Conservation (phyloP, 2,888 invertebrate genomes). For the Tricholauxania praeusta region DNA sequence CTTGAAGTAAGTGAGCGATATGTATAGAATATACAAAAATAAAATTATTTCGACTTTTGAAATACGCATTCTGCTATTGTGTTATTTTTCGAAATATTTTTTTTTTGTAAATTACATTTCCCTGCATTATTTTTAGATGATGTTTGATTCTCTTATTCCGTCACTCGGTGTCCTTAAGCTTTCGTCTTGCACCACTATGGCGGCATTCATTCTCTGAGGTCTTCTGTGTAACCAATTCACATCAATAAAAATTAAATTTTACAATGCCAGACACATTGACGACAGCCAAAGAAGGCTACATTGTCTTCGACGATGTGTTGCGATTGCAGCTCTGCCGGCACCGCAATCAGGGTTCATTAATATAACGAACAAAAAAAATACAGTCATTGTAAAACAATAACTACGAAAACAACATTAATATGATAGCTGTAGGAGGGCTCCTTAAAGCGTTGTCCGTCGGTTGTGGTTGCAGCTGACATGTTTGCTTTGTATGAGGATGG, state of each 20-base stretch:
- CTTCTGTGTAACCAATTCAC: neutral
- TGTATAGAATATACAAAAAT: too few relatives aligned
- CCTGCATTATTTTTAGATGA: too few relatives aligned
- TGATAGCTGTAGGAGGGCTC: neutral
- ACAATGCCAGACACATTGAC: neutral
- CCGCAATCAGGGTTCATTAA: constrained; percentile 10
- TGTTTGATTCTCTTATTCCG: too few relatives aligned
- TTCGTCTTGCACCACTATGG: neutral
- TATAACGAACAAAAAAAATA: neutral
- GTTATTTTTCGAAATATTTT: too few relatives aligned
- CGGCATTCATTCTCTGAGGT: neutral
- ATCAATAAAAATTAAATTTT: neutral
- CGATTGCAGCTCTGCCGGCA: neutral
- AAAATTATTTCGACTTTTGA: too few relatives aligned
- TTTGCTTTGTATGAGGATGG: neutral
- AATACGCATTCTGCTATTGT: too few relatives aligned
- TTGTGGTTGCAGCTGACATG: neutral
- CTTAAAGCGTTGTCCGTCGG: neutral
- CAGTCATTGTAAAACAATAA: neutral
- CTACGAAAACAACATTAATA: neutral
- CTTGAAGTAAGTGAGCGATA: too few relatives aligned
- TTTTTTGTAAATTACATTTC: too few relatives aligned
- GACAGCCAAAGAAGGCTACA: neutral
- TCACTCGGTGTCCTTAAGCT: neutral
- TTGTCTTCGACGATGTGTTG: too few relatives aligned